phyloP scores from a whole-genome alignment of 2,888 invertebrate species.

The Microplitis manilae region DNA sequence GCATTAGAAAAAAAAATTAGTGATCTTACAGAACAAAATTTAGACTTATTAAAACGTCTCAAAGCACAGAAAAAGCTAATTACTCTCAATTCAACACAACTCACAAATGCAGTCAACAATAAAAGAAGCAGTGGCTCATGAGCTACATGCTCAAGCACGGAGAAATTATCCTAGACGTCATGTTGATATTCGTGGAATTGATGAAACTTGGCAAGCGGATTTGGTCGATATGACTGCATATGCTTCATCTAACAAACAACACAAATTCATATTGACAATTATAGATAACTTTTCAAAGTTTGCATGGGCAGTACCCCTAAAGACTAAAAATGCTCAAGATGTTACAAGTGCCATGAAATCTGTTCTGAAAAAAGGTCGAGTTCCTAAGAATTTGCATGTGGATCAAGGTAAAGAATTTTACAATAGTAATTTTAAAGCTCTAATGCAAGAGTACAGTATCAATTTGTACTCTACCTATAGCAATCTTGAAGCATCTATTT shows the following conservation, averaged over 20 bases:
- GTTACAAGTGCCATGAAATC: slow-evolving; percentile 48
- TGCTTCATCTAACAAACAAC: slow-evolving; percentile 60
- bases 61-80: background rate
- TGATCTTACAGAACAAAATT: background rate
- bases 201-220: slow-evolving; percentile 71
- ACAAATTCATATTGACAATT: slow-evolving; percentile 62
- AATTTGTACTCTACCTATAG: slow-evolving; percentile 48
- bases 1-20: background rate
- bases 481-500: slow-evolving; percentile 52
- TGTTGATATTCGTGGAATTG: slow-evolving; percentile 63
- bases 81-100: background rate
- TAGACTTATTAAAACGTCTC: background rate
- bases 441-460: slow-evolving; percentile 41
- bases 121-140: slow-evolving; percentile 50
- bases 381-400: slow-evolving; percentile 49
- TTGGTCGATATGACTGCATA: slow-evolving; percentile 63
- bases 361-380: slow-evolving; percentile 25
- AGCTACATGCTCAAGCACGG: slow-evolving; percentile 62
- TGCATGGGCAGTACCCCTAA: slow-evolving; percentile 54
- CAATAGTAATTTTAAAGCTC: slow-evolving; percentile 43
- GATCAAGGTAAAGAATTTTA: slow-evolving; percentile 55
- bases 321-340: slow-evolving; percentile 59
- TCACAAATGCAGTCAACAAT: background rate
- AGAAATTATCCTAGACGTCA: slow-evolving; percentile 60
- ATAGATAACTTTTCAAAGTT: background rate